These are phyloP conservation scores for Rhyacophila evoluta DNA, from an alignment of 2,888 invertebrate genomes.

Conservation along the genomic window DNA sequence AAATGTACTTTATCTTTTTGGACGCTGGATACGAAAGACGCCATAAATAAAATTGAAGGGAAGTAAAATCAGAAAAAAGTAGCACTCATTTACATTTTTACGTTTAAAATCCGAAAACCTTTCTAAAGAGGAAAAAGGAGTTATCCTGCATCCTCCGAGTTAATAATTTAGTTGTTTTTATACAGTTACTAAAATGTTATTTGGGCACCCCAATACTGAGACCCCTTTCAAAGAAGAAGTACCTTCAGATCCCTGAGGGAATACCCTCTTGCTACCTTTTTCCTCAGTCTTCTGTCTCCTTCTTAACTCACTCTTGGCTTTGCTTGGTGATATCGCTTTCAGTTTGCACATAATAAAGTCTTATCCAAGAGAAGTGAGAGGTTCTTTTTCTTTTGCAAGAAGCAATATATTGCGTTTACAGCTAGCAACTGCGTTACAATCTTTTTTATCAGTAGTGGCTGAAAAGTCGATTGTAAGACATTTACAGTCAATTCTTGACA, in stretches of 20 bases:
- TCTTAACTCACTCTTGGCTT: not conserved
- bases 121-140: not conserved
- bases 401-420: too few relatives aligned
- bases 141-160: not conserved
- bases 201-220: not conserved
- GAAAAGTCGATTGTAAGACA: too few relatives aligned
- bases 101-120: constrained; percentile 11
- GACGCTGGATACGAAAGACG: not conserved
- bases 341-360: constrained; percentile 4
- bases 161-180: constrained; percentile 23
- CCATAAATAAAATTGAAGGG: not conserved
- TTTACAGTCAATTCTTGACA: too few relatives aligned
- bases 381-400: too few relatives aligned
- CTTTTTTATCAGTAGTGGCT: too few relatives aligned
- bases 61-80: not conserved
- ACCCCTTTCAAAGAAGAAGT: constrained; percentile 7
- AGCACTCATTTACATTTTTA: not conserved
- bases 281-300: not conserved
- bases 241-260: not conserved
- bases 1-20: not conserved
- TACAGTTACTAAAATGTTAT: constrained; percentile 19
- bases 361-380: not conserved
- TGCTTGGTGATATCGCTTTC: constrained; percentile 16
- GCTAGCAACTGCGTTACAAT: too few relatives aligned
- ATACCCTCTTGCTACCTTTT: not conserved